Percentiles rank a stretch among this genome's conserved stretches.
Evolutionary conservation across 2,888 invertebrate genomes (phyloP).

Genomic region (Acanthosepion pharaonis): DNA sequence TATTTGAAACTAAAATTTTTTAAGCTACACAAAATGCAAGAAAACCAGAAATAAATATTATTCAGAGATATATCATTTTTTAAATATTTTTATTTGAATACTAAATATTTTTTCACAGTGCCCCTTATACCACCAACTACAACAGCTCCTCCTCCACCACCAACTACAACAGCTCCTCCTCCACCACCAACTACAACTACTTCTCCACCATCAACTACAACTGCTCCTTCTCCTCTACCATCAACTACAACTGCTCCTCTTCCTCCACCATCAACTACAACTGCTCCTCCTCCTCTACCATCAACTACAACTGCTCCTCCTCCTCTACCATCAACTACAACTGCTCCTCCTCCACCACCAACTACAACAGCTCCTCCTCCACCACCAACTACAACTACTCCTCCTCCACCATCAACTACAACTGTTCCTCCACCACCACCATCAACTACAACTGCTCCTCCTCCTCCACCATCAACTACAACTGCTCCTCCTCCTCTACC

Average conservation of each 20-base stretch:
- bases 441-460: not conserved
- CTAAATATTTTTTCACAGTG: not conserved
- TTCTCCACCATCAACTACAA: not conserved
- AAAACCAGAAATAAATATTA: not conserved
- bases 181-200: not conserved
- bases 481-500: not conserved
- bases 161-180: not conserved
- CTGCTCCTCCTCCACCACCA: not conserved
- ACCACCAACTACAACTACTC: not conserved
- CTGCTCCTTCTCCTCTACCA: not conserved
- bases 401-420: not conserved
- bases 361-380: not conserved
- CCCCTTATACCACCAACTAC: not conserved
- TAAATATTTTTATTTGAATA: not conserved
- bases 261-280: not conserved
- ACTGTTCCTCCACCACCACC: not conserved
- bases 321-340: not conserved
- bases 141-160: constrained; percentile 16
- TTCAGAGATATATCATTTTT: not conserved
- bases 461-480: not conserved
- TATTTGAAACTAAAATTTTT: no score
- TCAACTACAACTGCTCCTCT: not conserved
- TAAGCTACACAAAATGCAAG: not conserved
- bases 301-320: not conserved
- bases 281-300: not conserved